Percentiles rank a stretch among this genome's conserved stretches.
Conservation (phyloP, 2,888 invertebrate species). For the Maniola hyperantus region DNA sequence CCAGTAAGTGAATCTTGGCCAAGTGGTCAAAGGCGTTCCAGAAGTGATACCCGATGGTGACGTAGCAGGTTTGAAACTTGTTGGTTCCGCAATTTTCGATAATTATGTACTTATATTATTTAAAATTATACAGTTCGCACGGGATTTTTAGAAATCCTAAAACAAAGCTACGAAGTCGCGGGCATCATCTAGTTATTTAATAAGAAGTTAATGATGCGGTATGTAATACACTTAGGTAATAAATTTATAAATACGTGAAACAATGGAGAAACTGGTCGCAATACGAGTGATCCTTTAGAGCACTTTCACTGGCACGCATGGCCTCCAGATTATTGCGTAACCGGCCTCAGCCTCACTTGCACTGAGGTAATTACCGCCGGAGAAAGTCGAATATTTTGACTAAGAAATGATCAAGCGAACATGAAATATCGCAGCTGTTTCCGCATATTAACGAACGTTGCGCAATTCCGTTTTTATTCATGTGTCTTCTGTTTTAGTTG, state of each 20-base stretch:
- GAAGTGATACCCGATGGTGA: no score
- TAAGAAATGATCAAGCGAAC: slow-evolving; percentile 66
- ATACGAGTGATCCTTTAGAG: slow-evolving; percentile 47
- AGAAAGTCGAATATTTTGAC: slow-evolving; percentile 76
- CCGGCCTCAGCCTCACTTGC: slow-evolving; percentile 46
- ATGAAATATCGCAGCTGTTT: slow-evolving; percentile 54
- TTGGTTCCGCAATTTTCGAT: no score
- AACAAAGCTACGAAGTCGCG: no score
- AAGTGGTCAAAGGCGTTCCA: no score
- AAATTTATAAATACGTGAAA: slow-evolving; percentile 13
- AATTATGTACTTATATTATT: no score
- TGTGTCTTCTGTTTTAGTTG: slow-evolving; percentile 23
- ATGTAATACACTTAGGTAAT: not conserved
- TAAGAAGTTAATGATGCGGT: not conserved
- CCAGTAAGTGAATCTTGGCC: no score
- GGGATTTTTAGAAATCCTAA: no score
- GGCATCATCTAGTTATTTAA: not conserved
- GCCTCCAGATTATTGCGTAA: slow-evolving; percentile 58
- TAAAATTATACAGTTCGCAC: no score
- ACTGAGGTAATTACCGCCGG: slow-evolving; percentile 63
- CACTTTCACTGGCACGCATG: slow-evolving; percentile 59
- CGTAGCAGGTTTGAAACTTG: no score
- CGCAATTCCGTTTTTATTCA: slow-evolving; percentile 37
- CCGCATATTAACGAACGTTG: slow-evolving; percentile 61
- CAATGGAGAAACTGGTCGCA: slow-evolving; percentile 36